phyloP scores from a whole-genome alignment of 2,888 invertebrate genomes.

The Eristalinus sepulchralis region DNA sequence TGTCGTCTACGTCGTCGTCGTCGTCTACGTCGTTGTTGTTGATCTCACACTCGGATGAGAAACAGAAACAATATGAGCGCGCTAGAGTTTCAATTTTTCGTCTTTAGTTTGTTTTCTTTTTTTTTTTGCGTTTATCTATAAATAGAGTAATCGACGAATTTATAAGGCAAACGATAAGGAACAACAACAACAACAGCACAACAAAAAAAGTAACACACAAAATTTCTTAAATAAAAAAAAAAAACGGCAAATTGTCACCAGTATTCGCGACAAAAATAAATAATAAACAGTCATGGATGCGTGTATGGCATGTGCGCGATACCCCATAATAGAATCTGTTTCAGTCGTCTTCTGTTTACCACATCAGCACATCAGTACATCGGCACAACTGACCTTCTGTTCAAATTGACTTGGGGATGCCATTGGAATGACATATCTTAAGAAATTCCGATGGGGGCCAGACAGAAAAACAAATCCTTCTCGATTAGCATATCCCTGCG shows the following conservation, averaged over 20 bases:
- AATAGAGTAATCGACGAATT: slow-evolving; percentile 25
- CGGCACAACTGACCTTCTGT: no score
- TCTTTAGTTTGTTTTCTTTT: no score
- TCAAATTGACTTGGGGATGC: no score
- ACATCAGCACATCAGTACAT: no score
- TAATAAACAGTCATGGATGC: neutral
- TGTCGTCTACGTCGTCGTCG: no score
- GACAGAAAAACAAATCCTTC: no score
- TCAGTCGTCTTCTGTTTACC: neutral
- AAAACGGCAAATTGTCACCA: neutral
- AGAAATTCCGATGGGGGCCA: no score
- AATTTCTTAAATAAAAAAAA: neutral
- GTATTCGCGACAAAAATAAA: neutral
- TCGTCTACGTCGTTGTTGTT: no score
- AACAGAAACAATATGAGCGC: neutral
- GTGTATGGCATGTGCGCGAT: neutral
- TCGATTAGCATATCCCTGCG: no score
- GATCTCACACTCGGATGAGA: neutral
- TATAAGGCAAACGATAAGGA: slow-evolving; percentile 3
- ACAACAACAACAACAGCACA: neutral
- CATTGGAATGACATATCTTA: no score
- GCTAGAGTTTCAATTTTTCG: neutral
- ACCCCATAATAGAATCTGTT: neutral
- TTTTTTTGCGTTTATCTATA: slow-evolving; percentile 39
- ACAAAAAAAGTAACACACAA: neutral